Evolutionary conservation across 2,113 vertebrate genomes (phyloP).

Genomic region (Datnioides undecimradiatus): DNA sequence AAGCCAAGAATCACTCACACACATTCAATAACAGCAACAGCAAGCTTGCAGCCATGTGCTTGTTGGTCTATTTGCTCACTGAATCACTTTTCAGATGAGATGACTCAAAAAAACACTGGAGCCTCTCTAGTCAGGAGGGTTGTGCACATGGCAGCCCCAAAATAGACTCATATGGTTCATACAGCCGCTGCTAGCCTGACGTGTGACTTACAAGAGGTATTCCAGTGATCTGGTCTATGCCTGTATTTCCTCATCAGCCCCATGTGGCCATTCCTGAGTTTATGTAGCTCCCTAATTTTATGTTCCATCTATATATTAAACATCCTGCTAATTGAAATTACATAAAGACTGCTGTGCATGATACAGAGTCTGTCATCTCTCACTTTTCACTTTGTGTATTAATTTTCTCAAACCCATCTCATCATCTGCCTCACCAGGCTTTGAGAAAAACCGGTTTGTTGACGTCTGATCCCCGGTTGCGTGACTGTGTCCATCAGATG

Average conservation of each 20-base stretch:
- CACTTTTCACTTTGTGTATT: background rate
- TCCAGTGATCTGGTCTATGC: background rate
- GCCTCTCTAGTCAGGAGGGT: slow-evolving; percentile 31
- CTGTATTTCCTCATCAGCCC: slow-evolving; percentile 19
- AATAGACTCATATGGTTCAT: slow-evolving; percentile 60
- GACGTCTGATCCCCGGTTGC: slow-evolving; percentile 89
- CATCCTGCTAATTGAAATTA: slow-evolving; percentile 8
- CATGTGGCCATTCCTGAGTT: slow-evolving; percentile 13
- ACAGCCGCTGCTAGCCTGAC: slow-evolving; percentile 10
- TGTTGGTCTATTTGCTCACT: slow-evolving; percentile 1
- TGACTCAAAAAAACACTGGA: slow-evolving; percentile 25
- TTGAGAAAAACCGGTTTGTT: slow-evolving; percentile 88
- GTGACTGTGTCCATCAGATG: slow-evolving; percentile 87
- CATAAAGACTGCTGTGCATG: slow-evolving; percentile 12
- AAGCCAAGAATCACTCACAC: slow-evolving; percentile 19
- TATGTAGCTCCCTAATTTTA: background rate
- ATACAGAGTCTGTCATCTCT: background rate
- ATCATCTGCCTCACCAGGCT: slow-evolving; percentile 73
- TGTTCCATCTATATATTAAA: background rate
- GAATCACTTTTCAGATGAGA: slow-evolving; percentile 28
- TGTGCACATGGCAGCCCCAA: slow-evolving; percentile 57
- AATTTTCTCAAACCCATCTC: background rate
- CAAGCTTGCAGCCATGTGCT: slow-evolving; percentile 10
- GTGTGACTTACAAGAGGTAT: slow-evolving; percentile 10
- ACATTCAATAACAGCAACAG: slow-evolving; percentile 20